Percentiles rank a stretch among this genome's conserved stretches.
Evolutionary conservation across 2,888 invertebrate genomes (phyloP).

Genomic region (Yponomeuta cagnagella): DNA sequence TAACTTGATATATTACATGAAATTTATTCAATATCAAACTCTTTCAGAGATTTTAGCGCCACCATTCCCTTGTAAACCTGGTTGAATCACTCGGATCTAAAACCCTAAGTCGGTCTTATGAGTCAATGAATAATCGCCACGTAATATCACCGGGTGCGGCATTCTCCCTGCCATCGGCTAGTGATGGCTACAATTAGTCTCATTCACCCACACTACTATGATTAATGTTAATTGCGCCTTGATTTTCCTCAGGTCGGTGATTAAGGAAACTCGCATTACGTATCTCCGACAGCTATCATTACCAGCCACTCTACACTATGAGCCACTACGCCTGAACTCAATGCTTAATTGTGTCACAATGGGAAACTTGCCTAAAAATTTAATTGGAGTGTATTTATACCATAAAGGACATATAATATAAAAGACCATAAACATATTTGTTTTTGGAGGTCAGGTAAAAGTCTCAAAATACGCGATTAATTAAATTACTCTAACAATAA

Average conservation of each 20-base stretch:
- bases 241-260: conserved; percentile 54
- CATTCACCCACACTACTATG: conserved; percentile 51
- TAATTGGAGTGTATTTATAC: no score
- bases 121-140: neutral
- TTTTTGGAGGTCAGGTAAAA: no score
- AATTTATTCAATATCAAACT: no score
- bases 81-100: neutral
- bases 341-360: no score
- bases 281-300: conserved; percentile 54
- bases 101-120: neutral
- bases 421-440: no score
- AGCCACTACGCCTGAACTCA: no score
- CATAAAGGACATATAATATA: no score
- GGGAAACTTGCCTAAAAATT: no score
- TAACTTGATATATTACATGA: no score
- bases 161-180: conserved; percentile 23
- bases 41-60: neutral
- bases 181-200: conserved; percentile 58
- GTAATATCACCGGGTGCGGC: neutral
- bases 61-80: neutral
- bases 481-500: no score
- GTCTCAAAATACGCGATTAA: no score
- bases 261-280: conserved; percentile 52
- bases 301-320: conserved; percentile 21
- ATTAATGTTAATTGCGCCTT: conserved; percentile 69